Evolutionary conservation across 2,888 invertebrate genomes (phyloP).

Genomic region (Liodrosophila aerea): DNA sequence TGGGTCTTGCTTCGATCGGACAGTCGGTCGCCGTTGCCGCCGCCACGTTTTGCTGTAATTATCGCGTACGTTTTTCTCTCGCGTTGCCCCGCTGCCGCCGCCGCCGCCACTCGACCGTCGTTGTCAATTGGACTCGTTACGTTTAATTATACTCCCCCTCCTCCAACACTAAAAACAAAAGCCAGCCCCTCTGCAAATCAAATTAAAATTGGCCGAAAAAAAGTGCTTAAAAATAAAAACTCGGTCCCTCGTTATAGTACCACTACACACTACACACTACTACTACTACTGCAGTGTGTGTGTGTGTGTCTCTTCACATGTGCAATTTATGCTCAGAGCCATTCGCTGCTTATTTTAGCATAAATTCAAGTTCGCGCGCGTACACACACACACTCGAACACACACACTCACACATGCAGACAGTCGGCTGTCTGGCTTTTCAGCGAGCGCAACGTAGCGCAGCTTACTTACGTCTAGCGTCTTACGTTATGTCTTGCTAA

Average conservation of each 20-base stretch:
- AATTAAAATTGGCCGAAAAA: constrained; percentile 44
- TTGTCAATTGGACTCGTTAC: constrained; percentile 33
- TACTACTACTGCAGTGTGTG: no score
- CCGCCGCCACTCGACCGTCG: constrained; percentile 1
- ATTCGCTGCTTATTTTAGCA: constrained; percentile 43
- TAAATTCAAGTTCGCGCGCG: constrained; percentile 56
- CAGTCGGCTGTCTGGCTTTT: constrained; percentile 47
- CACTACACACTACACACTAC: no score
- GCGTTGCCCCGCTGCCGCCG: not conserved
- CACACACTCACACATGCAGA: constrained; percentile 20
- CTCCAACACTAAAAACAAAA: not conserved
- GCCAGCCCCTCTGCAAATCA: constrained; percentile 32
- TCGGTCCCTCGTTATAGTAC: constrained; percentile 31
- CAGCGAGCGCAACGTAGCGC: constrained; percentile 10
- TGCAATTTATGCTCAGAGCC: constrained; percentile 35
- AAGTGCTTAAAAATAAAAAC: constrained; percentile 52
- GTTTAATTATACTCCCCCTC: constrained; percentile 29
- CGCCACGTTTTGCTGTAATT: constrained; percentile 53
- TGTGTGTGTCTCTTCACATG: constrained; percentile 9
- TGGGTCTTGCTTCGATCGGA: constrained; percentile 78
- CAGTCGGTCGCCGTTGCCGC: constrained; percentile 51
- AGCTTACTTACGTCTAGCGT: constrained; percentile 35
- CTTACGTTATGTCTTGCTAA: constrained; percentile 70
- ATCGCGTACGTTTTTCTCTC: constrained; percentile 35
- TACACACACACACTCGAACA: constrained; percentile 14